Percentiles rank a stretch among this genome's conserved stretches.
Conservation (phyloP, 1,140 invertebrate species). For the Schlechtendalia chinensis region DNA sequence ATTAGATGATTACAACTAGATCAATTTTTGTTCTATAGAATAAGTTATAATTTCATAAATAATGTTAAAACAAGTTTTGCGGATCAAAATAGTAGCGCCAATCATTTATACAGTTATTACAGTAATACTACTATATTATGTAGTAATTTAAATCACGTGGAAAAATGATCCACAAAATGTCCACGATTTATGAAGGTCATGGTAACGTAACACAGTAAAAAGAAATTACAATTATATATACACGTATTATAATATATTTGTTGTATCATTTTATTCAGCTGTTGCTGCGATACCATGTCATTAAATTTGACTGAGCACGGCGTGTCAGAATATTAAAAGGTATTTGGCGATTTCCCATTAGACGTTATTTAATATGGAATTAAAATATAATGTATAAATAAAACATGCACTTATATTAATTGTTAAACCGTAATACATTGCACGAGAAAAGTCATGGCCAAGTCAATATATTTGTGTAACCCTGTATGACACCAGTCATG, state of each 20-base stretch:
- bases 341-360: not conserved
- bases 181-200: not conserved
- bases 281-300: not conserved
- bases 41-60: not conserved
- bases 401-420: conserved; percentile 3
- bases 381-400: not conserved
- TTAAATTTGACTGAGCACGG: not conserved
- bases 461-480: conserved; percentile 27
- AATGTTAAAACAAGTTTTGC: not conserved
- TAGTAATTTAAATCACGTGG: not conserved
- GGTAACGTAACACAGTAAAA: not conserved
- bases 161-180: not conserved
- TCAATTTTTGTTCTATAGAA: not conserved
- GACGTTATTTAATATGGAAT: not conserved
- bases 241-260: not conserved
- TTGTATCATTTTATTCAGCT: not conserved
- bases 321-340: not conserved
- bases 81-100: not conserved
- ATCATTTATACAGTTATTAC: too few relatives aligned
- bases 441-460: conserved; percentile 21
- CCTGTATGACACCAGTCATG: conserved; percentile 18
- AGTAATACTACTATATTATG: too few relatives aligned
- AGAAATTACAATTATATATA: too few relatives aligned
- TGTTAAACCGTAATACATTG: not conserved
- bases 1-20: not conserved